phyloP scores from a whole-genome alignment of 2,113 vertebrate genomes.

The Falco punctatus region DNA sequence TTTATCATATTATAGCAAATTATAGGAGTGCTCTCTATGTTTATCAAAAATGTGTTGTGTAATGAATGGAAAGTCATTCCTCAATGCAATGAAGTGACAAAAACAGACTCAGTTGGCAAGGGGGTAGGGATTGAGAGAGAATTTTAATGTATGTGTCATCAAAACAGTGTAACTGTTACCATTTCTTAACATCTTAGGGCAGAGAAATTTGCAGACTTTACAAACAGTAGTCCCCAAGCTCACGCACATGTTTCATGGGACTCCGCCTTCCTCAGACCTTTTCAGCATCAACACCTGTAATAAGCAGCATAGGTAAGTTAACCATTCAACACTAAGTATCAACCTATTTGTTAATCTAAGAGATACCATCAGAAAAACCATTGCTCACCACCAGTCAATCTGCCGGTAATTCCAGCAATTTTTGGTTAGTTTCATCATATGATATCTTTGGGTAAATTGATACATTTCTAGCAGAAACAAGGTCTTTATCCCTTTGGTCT shows the following conservation, averaged over 20 bases:
- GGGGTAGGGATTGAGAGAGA: neutral
- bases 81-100: neutral
- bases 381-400: constrained; percentile 84
- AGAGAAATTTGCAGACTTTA: accelerated
- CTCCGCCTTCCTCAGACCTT: neutral
- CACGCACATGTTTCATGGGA: accelerated
- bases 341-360: neutral
- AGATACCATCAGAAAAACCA: constrained; percentile 82
- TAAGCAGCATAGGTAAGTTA: neutral
- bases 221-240: neutral
- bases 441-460: constrained; percentile 6
- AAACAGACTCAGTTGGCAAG: neutral
- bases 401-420: constrained; percentile 91
- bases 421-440: constrained; percentile 75
- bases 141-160: neutral
- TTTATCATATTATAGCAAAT: neutral
- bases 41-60: accelerated
- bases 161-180: neutral
- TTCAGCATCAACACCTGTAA: neutral
- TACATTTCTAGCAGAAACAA: neutral
- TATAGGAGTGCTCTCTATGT: accelerated
- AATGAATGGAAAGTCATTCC: neutral
- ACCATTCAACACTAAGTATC: no score
- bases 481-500: neutral
- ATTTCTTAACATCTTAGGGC: neutral